Evolutionary conservation across 2,113 vertebrate genomes (phyloP).

Genomic region (Spea bombifrons): DNA sequence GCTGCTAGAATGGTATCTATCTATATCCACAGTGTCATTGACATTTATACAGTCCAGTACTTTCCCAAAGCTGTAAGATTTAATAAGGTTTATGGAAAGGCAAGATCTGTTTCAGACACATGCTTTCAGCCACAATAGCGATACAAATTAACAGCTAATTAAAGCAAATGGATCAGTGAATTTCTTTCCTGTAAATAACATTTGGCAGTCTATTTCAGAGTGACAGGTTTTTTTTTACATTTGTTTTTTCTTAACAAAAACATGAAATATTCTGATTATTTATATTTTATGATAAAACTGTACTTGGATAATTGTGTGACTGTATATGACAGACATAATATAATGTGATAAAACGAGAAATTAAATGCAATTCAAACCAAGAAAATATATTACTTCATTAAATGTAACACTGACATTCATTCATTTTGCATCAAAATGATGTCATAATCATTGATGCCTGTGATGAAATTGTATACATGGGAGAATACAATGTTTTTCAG

Average conservation of each 20-base stretch:
- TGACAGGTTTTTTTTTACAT: neutral
- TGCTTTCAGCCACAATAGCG: slow-evolving; percentile 10
- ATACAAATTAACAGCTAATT: slow-evolving; percentile 22
- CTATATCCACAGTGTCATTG: neutral
- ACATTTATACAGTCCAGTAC: neutral
- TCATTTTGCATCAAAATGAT: too few relatives aligned
- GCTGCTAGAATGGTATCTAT: neutral
- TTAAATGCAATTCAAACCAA: too few relatives aligned
- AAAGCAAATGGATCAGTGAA: slow-evolving; percentile 21
- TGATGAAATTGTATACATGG: too few relatives aligned
- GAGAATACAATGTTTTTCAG: too few relatives aligned
- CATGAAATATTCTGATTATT: neutral
- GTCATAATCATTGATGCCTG: too few relatives aligned
- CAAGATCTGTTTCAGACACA: slow-evolving; percentile 23
- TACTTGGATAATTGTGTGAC: too few relatives aligned
- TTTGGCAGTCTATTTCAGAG: slow-evolving; percentile 6
- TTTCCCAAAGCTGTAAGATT: neutral
- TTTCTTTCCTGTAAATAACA: slow-evolving; percentile 14
- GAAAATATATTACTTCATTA: too few relatives aligned
- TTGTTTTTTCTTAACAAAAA: neutral
- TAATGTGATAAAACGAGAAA: too few relatives aligned
- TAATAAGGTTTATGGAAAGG: slow-evolving; percentile 7
- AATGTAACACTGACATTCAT: too few relatives aligned
- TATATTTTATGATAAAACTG: neutral
- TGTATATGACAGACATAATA: too few relatives aligned